Conservation (phyloP, 2,113 vertebrate species). For the Centrocercus urophasianus region DNA sequence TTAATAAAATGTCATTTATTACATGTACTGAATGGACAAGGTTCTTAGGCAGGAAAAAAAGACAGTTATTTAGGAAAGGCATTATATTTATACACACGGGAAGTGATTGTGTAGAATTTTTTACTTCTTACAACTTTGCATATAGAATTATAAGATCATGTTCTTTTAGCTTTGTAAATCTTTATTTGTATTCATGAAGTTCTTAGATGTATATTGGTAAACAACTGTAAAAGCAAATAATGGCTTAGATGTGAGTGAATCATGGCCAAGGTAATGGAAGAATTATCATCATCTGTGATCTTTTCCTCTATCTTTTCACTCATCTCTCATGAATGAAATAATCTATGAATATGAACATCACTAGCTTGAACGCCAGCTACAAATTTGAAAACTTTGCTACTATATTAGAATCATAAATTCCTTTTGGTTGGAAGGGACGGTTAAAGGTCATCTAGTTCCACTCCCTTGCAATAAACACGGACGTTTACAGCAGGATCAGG, state of each 20-base stretch:
- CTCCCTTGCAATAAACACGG: no score
- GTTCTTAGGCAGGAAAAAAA: not conserved
- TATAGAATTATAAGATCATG: not conserved
- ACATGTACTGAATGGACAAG: not conserved
- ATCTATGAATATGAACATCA: not conserved
- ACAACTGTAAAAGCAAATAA: not conserved
- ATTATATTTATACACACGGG: not conserved
- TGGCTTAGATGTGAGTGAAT: not conserved
- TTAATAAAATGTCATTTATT: not conserved
- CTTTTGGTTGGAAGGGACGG: no score
- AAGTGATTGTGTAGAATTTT: not conserved
- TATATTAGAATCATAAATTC: not conserved
- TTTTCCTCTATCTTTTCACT: not conserved
- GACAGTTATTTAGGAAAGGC: not conserved
- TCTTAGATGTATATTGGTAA: not conserved
- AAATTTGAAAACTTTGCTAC: not conserved
- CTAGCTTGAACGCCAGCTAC: not conserved
- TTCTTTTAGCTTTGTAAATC: not conserved
- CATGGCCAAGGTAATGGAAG: not conserved
- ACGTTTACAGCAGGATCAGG: no score
- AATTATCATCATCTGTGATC: not conserved
- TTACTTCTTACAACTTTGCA: not conserved
- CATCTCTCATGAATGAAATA: not conserved
- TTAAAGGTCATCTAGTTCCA: no score
- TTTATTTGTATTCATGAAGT: not conserved